These are phyloP conservation scores for Heliconius hewitsoni DNA, from an alignment of 1,140 invertebrate species.

Conservation along the genomic window DNA sequence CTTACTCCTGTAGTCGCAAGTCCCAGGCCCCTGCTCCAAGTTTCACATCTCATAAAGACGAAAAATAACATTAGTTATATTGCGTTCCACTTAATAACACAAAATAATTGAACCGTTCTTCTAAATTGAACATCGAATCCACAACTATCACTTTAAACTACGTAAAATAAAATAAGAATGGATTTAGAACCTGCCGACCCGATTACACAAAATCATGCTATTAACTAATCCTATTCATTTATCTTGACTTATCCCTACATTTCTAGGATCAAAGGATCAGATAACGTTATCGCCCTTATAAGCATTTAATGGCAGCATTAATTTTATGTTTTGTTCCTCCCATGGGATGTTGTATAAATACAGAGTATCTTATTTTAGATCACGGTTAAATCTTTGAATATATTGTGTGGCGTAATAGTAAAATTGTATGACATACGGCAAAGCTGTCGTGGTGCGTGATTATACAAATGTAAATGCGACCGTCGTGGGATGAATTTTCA, in stretches of 20 bases:
- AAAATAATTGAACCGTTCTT: too few species aligned
- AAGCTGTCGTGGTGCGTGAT: too few species aligned
- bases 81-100: too few species aligned
- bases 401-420: not conserved
- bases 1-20: too few species aligned
- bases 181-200: not conserved
- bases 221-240: conserved; percentile 6
- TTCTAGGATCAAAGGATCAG: conserved; percentile 6
- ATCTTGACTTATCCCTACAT: conserved; percentile 6
- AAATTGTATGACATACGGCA: not conserved
- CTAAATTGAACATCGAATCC: too few species aligned
- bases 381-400: not conserved
- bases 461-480: too few species aligned
- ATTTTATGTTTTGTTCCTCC: conserved; percentile 3
- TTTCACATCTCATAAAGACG: too few species aligned
- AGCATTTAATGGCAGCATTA: conserved; percentile 10
- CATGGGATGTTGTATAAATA: not conserved
- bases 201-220: not conserved
- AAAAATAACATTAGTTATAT: too few species aligned
- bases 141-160: not conserved
- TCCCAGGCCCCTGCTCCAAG: too few species aligned
- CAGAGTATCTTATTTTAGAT: not conserved
- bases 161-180: not conserved
- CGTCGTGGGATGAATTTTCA: not conserved
- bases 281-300: conserved; percentile 2